A percentile compares a stretch with the other conserved stretches of the same genome.
phyloP scores from a whole-genome alignment of 2,113 vertebrate species.

The Gavialis gangeticus region DNA sequence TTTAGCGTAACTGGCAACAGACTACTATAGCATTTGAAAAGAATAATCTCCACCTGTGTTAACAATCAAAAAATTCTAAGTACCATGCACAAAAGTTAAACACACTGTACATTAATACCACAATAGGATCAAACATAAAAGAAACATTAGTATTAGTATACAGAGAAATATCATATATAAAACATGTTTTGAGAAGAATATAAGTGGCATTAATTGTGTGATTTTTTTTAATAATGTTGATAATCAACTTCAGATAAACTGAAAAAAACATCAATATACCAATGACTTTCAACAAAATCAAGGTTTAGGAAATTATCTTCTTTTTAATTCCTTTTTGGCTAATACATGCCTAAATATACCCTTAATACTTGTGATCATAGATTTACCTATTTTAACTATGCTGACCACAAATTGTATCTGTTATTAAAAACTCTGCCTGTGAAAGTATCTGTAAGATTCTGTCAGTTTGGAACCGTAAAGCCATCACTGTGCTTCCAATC shows the following conservation, averaged over 20 bases:
- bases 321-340: constrained; percentile 76
- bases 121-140: background rate
- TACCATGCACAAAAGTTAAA: background rate
- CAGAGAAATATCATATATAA: background rate
- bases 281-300: constrained; percentile 65
- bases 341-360: constrained; percentile 53
- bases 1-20: background rate
- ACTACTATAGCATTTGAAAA: background rate
- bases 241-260: constrained; percentile 9
- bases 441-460: background rate
- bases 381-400: constrained; percentile 37
- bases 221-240: constrained; percentile 44
- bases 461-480: background rate
- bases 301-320: constrained; percentile 70
- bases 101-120: background rate
- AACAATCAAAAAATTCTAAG: background rate
- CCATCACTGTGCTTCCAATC: background rate
- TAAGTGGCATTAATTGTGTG: constrained; percentile 5
- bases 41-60: background rate
- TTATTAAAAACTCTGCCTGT: background rate
- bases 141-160: background rate
- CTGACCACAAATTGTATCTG: constrained; percentile 33
- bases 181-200: background rate
- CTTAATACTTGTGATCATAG: constrained; percentile 32
- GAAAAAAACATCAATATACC: constrained; percentile 25